A percentile compares a stretch with the other conserved stretches of the same genome.
Conservation (phyloP, 2,797 vertebrate genomes). For the Pseudopleuronectes americanus region DNA sequence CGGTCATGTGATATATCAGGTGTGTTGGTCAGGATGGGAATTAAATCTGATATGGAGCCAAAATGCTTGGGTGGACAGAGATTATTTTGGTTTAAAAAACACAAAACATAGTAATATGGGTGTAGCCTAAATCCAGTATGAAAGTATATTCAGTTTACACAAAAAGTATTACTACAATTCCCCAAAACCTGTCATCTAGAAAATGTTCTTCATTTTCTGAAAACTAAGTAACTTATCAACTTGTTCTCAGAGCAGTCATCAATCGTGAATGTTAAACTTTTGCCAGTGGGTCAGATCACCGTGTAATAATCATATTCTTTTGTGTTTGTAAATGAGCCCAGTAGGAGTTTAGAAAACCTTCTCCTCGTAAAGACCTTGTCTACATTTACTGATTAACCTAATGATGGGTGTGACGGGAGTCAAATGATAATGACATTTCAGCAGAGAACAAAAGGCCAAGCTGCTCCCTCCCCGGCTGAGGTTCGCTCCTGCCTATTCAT, state of each 20-base stretch:
- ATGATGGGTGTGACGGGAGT: neutral
- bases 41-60: no score
- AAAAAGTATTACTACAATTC: no score
- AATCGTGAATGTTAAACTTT: neutral
- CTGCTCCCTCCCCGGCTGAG: neutral
- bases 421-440: neutral
- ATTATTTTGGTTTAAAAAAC: no score
- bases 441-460: neutral
- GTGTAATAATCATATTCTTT: neutral
- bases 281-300: neutral
- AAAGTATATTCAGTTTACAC: no score
- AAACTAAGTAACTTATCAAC: neutral
- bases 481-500: neutral
- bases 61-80: no score
- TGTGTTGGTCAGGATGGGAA: no score
- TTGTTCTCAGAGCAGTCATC: neutral
- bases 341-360: neutral
- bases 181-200: no score
- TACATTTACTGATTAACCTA: constrained; percentile 12
- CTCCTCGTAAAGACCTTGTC: constrained; percentile 13
- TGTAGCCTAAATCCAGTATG: no score
- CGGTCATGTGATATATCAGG: no score
- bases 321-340: neutral
- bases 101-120: no score
- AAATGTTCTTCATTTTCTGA: neutral